Base-by-base conservation (phyloP, 2,797 vertebrate genomes). In the Leuciscus waleckii region DNA sequence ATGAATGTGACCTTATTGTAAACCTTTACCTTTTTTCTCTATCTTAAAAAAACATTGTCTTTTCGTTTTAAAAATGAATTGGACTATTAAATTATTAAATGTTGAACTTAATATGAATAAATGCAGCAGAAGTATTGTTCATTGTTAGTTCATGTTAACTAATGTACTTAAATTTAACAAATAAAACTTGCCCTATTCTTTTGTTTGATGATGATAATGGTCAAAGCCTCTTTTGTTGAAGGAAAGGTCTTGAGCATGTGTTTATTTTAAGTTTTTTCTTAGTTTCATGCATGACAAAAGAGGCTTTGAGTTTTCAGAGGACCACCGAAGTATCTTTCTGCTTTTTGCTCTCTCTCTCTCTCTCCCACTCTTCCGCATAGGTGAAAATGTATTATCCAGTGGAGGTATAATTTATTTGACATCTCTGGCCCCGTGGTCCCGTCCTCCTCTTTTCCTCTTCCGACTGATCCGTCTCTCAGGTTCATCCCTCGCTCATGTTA, bases 401-500 rank as follows among this genome's bases (percentile, higher is more conserved):
- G n/a, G 74, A 83, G 56, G 43, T n/a, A 35, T 79, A 83, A 88
- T 88, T 84, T 86, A 86, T 76, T 81, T 70, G 61, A 61, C 63
- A 32, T 75, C 70, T 75, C 56, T 82, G 56, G 43, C 73, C 51
- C 82, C 11, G 7, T 73, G 67, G 41, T 76, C 49, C 81, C 26
- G 19, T 81, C 65, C 43, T 43, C 41, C 56, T 81, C 65, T 86
- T 67, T 76, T 84, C 69, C 68, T 78, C 85, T 79, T 84, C 82
- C 74, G 67, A 63, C 58, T 58, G 54, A 56, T 87, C 73, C 69
- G 74, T 79, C 49, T 65, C 79, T 82, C 39, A 71, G 87, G 80
- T 88, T 88, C 87, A 46, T 79, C 78, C 69, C 58, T 88, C n/a
- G 56, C 85, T 94, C 93, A 92, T 93, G 91, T 94, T 93, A 91